These are phyloP conservation scores for Globicephala melas DNA, from an alignment of 2,113 vertebrate genomes.

Conservation along the genomic window DNA sequence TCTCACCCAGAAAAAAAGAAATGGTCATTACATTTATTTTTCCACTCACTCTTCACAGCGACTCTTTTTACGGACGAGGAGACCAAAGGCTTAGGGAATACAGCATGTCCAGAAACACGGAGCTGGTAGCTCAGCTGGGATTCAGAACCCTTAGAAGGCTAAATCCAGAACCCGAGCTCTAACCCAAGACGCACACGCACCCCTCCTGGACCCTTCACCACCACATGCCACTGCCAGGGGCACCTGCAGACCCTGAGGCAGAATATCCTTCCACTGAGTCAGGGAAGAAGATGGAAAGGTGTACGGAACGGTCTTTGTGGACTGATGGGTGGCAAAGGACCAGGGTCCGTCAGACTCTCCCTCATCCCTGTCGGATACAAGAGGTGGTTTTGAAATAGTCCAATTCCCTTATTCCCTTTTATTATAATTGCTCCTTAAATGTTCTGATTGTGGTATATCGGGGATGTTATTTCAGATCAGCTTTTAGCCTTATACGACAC, in stretches of 20 bases:
- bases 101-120: background rate
- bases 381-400: background rate
- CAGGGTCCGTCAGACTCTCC: background rate
- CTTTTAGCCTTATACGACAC: constrained; percentile 15
- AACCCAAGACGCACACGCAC: fast-evolving
- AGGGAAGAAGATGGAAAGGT: background rate
- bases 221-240: background rate
- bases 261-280: background rate
- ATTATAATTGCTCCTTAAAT: constrained; percentile 33
- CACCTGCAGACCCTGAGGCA: fast-evolving
- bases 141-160: no score
- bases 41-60: background rate
- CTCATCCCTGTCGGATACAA: background rate
- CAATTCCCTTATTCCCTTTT: constrained; percentile 7
- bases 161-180: fast-evolving
- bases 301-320: fast-evolving
- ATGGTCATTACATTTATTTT: background rate
- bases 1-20: background rate
- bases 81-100: background rate
- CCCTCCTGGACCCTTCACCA: no score
- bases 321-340: background rate
- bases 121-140: background rate
- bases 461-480: constrained; percentile 56
- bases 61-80: background rate
- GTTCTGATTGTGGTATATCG: constrained; percentile 43